phyloP scores from a whole-genome alignment of 2,113 vertebrate species.

The Chaenocephalus aceratus region DNA sequence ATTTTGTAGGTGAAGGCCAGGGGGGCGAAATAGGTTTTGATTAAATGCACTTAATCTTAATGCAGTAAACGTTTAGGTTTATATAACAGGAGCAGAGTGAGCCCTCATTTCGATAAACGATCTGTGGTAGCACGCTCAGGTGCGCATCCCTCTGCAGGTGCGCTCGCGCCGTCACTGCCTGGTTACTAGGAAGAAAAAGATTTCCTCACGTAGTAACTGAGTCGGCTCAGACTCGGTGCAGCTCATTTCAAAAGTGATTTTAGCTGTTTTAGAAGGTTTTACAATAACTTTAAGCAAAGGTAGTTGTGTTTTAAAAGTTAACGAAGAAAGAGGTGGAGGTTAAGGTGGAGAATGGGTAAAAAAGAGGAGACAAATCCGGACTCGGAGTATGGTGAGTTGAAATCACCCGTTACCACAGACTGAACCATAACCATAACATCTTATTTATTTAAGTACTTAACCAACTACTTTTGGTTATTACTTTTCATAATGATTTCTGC shows the following conservation, averaged over 20 bases:
- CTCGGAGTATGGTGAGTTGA: constrained; percentile 78
- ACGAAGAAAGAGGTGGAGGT: background rate
- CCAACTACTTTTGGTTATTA: background rate
- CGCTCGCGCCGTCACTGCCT: constrained; percentile 57
- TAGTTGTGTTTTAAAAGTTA: background rate
- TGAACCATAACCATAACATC: too few species aligned
- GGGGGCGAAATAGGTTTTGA: too few species aligned
- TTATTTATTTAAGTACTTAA: too few species aligned
- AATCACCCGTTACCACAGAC: background rate
- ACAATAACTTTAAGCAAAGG: background rate
- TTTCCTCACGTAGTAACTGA: constrained; percentile 50
- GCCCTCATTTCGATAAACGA: background rate
- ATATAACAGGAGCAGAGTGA: constrained; percentile 3
- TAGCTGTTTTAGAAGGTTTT: background rate
- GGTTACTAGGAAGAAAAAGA: constrained; percentile 67
- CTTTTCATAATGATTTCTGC: background rate
- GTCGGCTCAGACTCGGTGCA: background rate
- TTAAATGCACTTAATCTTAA: background rate
- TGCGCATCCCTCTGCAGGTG: constrained; percentile 69
- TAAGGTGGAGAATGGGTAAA: constrained; percentile 69
- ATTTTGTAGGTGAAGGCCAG: too few species aligned
- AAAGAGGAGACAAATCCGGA: constrained; percentile 56
- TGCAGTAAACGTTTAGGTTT: background rate
- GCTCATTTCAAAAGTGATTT: background rate
- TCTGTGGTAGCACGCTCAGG: constrained; percentile 48